phyloP scores from a whole-genome alignment of 2,888 invertebrate genomes.

The Apamea crenata region DNA sequence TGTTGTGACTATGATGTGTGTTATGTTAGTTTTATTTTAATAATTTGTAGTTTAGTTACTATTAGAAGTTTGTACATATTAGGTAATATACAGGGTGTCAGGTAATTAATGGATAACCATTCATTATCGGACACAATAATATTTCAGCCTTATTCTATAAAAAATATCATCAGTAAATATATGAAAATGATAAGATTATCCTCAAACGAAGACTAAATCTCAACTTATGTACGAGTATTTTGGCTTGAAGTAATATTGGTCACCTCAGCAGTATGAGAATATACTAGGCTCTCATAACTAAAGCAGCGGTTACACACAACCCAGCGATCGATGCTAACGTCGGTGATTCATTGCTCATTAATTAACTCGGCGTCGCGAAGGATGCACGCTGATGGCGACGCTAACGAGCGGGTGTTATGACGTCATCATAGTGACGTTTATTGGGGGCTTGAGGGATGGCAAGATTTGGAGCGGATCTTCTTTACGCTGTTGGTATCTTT shows the following conservation, averaged over 20 bases:
- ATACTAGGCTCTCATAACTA: slow-evolving; percentile 51
- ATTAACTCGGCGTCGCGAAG: slow-evolving; percentile 54
- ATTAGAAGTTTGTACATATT: no score
- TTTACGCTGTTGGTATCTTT: slow-evolving; percentile 5
- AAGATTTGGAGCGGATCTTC: slow-evolving; percentile 25
- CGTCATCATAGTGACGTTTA: slow-evolving; percentile 58
- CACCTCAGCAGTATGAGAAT: neutral
- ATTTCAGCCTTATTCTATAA: no score
- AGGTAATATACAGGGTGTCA: no score
- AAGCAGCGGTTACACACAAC: slow-evolving; percentile 38
- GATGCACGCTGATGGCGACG: slow-evolving; percentile 53
- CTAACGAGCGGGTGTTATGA: slow-evolving; percentile 57
- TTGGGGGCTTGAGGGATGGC: slow-evolving; percentile 49
- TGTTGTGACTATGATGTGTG: no score
- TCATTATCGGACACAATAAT: no score
- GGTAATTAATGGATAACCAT: no score
- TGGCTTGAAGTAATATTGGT: neutral
- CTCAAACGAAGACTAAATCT: neutral
- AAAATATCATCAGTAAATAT: neutral
- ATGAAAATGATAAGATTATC: neutral
- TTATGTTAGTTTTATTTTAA: no score
- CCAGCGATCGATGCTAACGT: slow-evolving; percentile 44
- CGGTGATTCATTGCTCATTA: slow-evolving; percentile 62
- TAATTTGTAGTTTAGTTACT: no score
- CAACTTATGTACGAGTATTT: neutral